Percentiles rank a stretch among this genome's conserved stretches.
These are phyloP conservation scores for Drosophila chauvacae DNA, from an alignment of 1,140 invertebrate species.

Conservation along the genomic window DNA sequence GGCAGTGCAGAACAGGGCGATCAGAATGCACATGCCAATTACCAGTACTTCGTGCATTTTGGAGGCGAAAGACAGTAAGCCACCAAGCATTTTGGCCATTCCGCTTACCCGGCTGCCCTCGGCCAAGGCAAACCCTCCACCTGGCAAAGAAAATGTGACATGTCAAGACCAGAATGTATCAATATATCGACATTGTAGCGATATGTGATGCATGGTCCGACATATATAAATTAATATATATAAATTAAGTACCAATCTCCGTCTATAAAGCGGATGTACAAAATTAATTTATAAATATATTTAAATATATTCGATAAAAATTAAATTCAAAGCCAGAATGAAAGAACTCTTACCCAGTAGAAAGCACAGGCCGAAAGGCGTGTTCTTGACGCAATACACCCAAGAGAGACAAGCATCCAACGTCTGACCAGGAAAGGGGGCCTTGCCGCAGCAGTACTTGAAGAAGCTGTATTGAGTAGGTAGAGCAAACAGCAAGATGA, in stretches of 20 bases:
- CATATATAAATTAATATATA: no score
- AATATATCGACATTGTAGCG: no score
- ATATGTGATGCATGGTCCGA: no score
- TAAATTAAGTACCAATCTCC: not conserved
- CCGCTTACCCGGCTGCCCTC: constrained; percentile 91
- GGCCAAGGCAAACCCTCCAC: constrained; percentile 95
- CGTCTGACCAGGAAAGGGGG: constrained; percentile 48
- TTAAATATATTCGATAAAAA: no score
- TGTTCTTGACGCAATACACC: constrained; percentile 49
- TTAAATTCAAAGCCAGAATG: not conserved
- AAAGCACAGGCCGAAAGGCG: constrained; percentile 59
- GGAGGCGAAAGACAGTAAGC: constrained; percentile 86
- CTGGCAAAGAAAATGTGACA: constrained; percentile 63
- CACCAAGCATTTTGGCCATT: constrained; percentile 90
- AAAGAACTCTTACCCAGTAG: constrained; percentile 40
- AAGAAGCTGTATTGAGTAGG: constrained; percentile 87
- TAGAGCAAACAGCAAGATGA: constrained; percentile 91
- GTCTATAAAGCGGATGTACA: no score
- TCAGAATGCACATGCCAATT: constrained; percentile 85
- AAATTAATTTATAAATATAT: no score
- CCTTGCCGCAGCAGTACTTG: constrained; percentile 64
- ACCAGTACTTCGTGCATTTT: constrained; percentile 85
- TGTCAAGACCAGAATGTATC: not conserved
- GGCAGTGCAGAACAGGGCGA: constrained; percentile 88
- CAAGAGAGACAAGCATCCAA: constrained; percentile 65